Base-by-base conservation (phyloP, 2,797 vertebrate species). In the Alosa sapidissima region DNA sequence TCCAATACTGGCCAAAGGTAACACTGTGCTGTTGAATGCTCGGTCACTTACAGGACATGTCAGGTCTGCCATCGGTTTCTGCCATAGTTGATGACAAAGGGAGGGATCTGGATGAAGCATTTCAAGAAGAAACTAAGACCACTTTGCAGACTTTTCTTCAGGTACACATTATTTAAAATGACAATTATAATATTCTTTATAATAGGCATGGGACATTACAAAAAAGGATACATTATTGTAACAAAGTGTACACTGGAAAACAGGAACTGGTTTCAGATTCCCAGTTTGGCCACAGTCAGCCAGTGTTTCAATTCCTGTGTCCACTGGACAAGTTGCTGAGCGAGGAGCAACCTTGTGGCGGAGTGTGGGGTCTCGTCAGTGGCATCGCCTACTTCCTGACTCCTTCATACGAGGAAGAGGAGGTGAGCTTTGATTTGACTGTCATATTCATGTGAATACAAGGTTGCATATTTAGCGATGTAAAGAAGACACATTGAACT, bases 221-320 rank as follows among this genome's bases (percentile, higher is more conserved):
- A 45, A 78, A 45, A 72, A 1, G 16, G 0, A 78, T 45, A 41
- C 14, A 72, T 10, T 78, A 9, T n/a, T 45, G 19, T 78, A 45
- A 21, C 72, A 47, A 45, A 9, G 24, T 16, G 47, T 47, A 24
- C 5, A 5, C 81, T 41, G 45, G 49, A 85, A 83, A 82, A 1
- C 85, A 96, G 96, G 92, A 87, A 60, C 84, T 96, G n/a, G 89
- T 96, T 0, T 91, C 89, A 19, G 92, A 95, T 83, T 33, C 84
- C 49, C 19, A 92, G 58, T 91, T 93, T 0, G 92, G 95, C 21
- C 91, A 87, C 89, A 94, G 88, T 81, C 90, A 94, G 81, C 91
- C 91, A 0, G 94, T 96, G 45, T 96, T 96, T 87, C 92, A 93
- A 88, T 96, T 96, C 84, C 89, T 96, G 24, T 95, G 94, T 83